Evolutionary conservation across 64 coral and sea anemone genomes (phyloP).

Genomic region (Montipora foliosa): DNA sequence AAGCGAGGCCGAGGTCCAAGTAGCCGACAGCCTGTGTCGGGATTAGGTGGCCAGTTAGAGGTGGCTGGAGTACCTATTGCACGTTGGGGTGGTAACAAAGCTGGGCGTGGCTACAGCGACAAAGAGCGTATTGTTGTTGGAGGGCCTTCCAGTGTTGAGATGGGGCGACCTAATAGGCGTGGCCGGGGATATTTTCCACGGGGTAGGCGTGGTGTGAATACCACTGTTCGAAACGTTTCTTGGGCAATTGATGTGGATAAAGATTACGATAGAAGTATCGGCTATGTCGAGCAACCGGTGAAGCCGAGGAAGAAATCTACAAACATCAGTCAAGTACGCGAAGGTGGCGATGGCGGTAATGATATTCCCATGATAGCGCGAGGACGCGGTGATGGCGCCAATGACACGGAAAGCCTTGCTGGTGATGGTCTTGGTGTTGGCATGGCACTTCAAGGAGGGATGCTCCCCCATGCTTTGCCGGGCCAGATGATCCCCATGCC

Average conservation of each 20-base stretch:
- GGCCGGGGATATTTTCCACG: constrained; percentile 30
- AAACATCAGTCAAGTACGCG: constrained; percentile 75
- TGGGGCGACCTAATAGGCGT: constrained; percentile 61
- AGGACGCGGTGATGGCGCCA: constrained; percentile 69
- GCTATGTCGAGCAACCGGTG: constrained; percentile 66
- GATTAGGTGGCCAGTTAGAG: constrained; percentile 89
- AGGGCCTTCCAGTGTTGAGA: constrained; percentile 91
- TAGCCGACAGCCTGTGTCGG: constrained; percentile 90
- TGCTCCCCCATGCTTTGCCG: constrained; percentile 12
- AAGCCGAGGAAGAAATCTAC: constrained; percentile 58
- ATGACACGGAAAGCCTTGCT: constrained; percentile 47
- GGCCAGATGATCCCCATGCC: constrained; percentile 33
- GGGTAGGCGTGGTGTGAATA: constrained; percentile 56
- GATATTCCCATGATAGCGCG: constrained; percentile 55
- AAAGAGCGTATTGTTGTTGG: constrained; percentile 91
- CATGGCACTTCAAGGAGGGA: background rate
- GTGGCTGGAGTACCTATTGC: constrained; percentile 98
- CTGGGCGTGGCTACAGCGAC: constrained; percentile 92
- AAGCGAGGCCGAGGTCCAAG: constrained; percentile 83
- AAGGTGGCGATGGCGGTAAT: constrained; percentile 84
- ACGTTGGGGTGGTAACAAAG: constrained; percentile 95
- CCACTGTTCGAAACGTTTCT: constrained; percentile 71
- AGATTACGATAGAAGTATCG: constrained; percentile 95
- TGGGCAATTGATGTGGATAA: constrained; percentile 94
- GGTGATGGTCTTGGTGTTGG: constrained; percentile 45